Evolutionary conservation across 2,888 invertebrate species (phyloP).

Genomic region (Dolichopus griseipennis): DNA sequence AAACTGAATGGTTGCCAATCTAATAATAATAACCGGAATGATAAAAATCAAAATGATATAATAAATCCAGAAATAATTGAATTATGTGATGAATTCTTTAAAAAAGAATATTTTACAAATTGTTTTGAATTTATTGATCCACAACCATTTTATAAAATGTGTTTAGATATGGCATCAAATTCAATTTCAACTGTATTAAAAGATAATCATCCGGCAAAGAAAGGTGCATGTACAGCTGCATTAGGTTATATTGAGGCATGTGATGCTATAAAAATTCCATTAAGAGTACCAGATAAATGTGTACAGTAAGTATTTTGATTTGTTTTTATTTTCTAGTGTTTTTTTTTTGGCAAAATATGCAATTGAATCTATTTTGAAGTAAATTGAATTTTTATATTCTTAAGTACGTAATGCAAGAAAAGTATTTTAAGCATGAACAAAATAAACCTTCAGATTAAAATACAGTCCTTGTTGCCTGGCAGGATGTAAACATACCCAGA

Average conservation of each 20-base stretch:
- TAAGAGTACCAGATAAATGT: conserved; percentile 72
- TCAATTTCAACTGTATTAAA: conserved; percentile 31
- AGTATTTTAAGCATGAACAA: no score
- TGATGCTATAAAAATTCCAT: conserved; percentile 59
- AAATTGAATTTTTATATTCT: no score
- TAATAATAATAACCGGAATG: conserved; percentile 13
- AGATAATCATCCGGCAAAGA: conserved; percentile 34
- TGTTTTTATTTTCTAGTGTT: no score
- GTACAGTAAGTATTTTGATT: conserved; percentile 54
- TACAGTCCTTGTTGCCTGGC: no score
- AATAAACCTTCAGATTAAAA: no score
- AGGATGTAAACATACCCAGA: no score
- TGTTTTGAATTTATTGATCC: conserved; percentile 61
- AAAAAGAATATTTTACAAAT: conserved; percentile 56
- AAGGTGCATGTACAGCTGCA: conserved; percentile 64
- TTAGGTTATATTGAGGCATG: conserved; percentile 76
- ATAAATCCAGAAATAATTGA: conserved; percentile 28
- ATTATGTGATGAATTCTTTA: conserved; percentile 58
- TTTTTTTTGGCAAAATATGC: background rate
- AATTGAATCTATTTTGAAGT: no score
- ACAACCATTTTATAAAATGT: conserved; percentile 54
- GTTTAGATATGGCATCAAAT: conserved; percentile 47
- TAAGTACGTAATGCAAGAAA: no score
- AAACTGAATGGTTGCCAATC: conserved; percentile 31
- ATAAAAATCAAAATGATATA: background rate